Percentiles rank a stretch among this genome's conserved stretches.
Evolutionary conservation across 2,888 invertebrate species (phyloP).

Genomic region (Strigamia maritima): DNA sequence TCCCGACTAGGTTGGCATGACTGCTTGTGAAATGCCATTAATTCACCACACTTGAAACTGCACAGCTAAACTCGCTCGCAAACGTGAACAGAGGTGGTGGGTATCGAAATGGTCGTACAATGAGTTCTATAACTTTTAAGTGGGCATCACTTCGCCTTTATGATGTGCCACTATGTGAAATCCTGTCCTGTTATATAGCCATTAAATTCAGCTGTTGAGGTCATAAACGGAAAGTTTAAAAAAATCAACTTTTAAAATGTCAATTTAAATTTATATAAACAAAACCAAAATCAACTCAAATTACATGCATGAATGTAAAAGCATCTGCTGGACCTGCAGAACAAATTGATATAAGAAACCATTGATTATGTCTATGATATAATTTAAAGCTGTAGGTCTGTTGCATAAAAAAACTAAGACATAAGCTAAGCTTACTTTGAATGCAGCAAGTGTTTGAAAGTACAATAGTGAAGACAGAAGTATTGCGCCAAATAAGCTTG

Average conservation of each 20-base stretch:
- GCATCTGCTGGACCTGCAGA: too few relatives aligned
- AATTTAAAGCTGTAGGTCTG: too few relatives aligned
- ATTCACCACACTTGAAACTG: constrained; percentile 17
- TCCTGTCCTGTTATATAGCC: not conserved
- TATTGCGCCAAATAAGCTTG: too few relatives aligned
- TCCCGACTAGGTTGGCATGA: constrained; percentile 21
- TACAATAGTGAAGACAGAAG: too few relatives aligned
- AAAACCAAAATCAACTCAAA: not conserved
- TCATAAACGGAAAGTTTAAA: not conserved
- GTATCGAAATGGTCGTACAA: not conserved
- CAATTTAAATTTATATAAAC: not conserved
- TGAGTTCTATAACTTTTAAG: constrained; percentile 15
- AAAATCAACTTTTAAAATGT: not conserved
- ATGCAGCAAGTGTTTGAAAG: too few relatives aligned
- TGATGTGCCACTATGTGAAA: constrained; percentile 8
- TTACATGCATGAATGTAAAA: too few relatives aligned
- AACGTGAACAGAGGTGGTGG: not conserved
- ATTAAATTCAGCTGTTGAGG: constrained; percentile 13
- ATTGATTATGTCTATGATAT: too few relatives aligned
- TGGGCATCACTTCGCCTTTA: constrained; percentile 9
- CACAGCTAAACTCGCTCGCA: not conserved
- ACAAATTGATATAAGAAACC: too few relatives aligned
- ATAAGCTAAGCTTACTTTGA: too few relatives aligned
- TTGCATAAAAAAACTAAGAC: too few relatives aligned
- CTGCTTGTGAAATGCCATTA: constrained; percentile 32